A percentile compares a stretch with the other conserved stretches of the same genome.
Conservation (phyloP, 1,140 invertebrate species). For the Aricia agestis region DNA sequence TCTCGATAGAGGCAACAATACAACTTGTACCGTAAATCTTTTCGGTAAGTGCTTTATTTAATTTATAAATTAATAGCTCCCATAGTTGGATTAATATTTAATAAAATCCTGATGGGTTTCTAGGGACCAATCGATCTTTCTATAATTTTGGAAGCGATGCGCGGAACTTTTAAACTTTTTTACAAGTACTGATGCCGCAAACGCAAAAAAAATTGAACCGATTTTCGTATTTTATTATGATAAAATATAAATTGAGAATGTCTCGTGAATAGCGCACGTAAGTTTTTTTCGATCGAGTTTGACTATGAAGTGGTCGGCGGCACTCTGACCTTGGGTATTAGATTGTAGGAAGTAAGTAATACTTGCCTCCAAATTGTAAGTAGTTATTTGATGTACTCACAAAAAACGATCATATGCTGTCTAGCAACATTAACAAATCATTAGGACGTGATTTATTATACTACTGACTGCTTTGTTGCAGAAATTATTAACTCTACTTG, state of each 20-base stretch:
- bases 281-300: conserved; percentile 67
- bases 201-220: neutral
- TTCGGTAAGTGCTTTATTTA: conserved; percentile 83
- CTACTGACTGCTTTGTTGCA: neutral
- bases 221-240: neutral
- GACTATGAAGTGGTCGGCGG: conserved; percentile 67
- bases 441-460: conserved; percentile 42
- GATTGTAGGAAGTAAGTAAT: conserved; percentile 76
- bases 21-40: conserved; percentile 95
- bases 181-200: conserved; percentile 9
- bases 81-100: neutral
- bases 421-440: conserved; percentile 56
- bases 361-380: conserved; percentile 74
- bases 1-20: conserved; percentile 95
- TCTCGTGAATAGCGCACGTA: conserved; percentile 19
- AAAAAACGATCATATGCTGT: conserved; percentile 69
- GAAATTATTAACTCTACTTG: neutral
- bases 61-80: neutral
- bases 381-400: conserved; percentile 72
- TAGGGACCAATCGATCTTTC: conserved; percentile 20
- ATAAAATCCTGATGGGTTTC: neutral
- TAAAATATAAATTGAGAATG: no score
- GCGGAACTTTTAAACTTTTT: conserved; percentile 64
- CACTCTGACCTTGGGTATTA: conserved; percentile 72
- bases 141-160: conserved; percentile 61